Base-by-base conservation (phyloP, 2,888 invertebrate species). In the Drosophila dives region DNA sequence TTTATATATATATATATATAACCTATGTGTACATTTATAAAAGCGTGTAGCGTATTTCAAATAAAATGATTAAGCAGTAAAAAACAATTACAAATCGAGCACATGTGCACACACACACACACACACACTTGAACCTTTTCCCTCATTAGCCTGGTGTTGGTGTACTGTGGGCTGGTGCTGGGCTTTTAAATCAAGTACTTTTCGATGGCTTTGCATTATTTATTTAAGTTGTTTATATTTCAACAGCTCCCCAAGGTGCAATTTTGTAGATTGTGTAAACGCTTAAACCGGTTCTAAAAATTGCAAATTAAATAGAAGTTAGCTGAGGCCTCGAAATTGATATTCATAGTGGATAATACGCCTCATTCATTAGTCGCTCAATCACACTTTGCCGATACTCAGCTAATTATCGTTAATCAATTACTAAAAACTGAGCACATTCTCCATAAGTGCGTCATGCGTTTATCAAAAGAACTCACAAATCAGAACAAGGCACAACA, bases 151-250 rank as follows among this genome's bases (percentile, higher is more conserved):
- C 49, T 26, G 49, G 49, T 26, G 40, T 7, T 38, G n/a, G n/a
- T 2, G 26, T 12, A 38, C 15, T 23, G 45, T n/a, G 20, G 45
- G 3, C 20, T 23, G 34, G 17, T 8, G 34, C 8, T 36, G 36
- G 12, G 17, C 26, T 23, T 56, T 29, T 38, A 26, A 36, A 62
- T 33, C 61, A 51, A 61, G 11, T 48, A 76, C 64, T 76, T 49
- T 29, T 48, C 34, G 64, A 64, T 75, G 64, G 76, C 77, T 64
- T 48, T 34, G 71, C 64, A 64, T 38, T 58, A 53, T 61, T 71
- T 51, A 33, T 58, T 34, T 64, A 60, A 36, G 29, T n/a, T 40
- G 23, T 17, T 6, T 17, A 17, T 42, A 48, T 49, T 51, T 58
- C 26, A 8, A 12, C 2, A 59, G 34, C 26, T 29, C 54, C 49